Conservation (phyloP, 2,888 invertebrate species). For the Scaeva pyrastri region DNA sequence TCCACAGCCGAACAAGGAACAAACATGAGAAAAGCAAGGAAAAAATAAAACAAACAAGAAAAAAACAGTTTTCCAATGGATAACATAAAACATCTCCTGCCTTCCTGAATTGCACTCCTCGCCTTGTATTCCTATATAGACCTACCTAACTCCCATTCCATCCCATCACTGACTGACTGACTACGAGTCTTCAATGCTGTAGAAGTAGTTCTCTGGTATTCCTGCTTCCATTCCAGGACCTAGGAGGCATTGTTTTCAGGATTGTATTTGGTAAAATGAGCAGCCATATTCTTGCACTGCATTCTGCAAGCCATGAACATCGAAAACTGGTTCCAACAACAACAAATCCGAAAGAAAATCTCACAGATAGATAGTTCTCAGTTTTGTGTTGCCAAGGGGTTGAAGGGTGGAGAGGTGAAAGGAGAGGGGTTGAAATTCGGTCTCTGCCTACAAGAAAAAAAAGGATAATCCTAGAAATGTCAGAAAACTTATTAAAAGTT, state of each 20-base stretch:
- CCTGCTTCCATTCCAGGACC: neutral
- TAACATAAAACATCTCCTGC: conserved; percentile 36
- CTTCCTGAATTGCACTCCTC: neutral
- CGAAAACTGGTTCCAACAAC: conserved; percentile 53
- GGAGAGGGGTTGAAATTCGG: neutral
- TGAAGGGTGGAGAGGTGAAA: no score
- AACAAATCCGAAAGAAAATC: conserved; percentile 32
- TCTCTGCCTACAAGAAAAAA: conserved; percentile 53
- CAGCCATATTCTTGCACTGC: conserved; percentile 32
- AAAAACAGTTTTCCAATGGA: conserved; percentile 47
- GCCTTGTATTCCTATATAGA: neutral
- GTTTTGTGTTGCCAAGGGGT: neutral
- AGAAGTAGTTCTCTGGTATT: neutral
- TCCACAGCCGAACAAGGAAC: conserved; percentile 47
- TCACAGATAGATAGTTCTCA: neutral
- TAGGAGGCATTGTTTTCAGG: conserved; percentile 9
- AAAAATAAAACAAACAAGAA: conserved; percentile 4
- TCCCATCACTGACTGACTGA: no score
- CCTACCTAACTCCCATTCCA: no score
- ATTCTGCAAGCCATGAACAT: conserved; percentile 58
- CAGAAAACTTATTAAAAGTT: conserved; percentile 76
- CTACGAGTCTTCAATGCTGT: neutral
- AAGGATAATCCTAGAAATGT: conserved; percentile 75
- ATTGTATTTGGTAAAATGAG: neutral
- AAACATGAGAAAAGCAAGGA: conserved; percentile 44